Base-by-base conservation (phyloP, 2,888 invertebrate species). In the Halictus ligatus region DNA sequence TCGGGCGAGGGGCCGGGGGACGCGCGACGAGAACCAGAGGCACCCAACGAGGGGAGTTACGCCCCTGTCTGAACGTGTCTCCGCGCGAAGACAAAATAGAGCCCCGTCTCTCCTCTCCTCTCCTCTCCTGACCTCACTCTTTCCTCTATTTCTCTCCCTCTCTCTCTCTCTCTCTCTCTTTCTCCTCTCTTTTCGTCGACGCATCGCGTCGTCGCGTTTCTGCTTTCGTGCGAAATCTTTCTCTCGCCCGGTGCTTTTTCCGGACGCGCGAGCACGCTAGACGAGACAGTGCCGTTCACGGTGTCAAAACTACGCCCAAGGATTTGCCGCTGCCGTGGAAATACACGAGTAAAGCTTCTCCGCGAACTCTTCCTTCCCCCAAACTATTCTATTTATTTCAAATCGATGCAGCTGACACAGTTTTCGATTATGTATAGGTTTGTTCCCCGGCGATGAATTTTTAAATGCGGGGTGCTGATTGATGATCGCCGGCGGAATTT, bases 11-110 rank as follows among this genome's bases (percentile, higher is more conserved):
- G 15, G 29, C 29, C n/a, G 46, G 25, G 69, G 67, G 80, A 25
- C n/a, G 85, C 35, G 64, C 8, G 50, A 40, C 15, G 71, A 7
- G 35, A 48, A 67, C 40, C 50, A 25, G 67, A 40, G 73, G 50
- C 50, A n/a, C 50, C 74, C 77, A 84, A 75, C 83, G 69, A 75
- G 69, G 80, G 74, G 80, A 84, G 87, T 84, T 83, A 87, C 90
- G 88, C 81, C 85, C 73, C 87, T 86, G 83, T 87, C 89, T 88
- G 84, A 80, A 83, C 84, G 88, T 88, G 88, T 88, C 89, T 85
- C 78, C 79, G 78, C 76, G 83, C 87, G 75, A 83, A 90, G 88
- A 90, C 88, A 90, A 90, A 90, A 90, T 90, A 90, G 85, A 90
- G 80, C 78, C 75, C 71, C 75, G 35, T 35, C 54, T 60, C 73